phyloP scores from a whole-genome alignment of 2,888 invertebrate genomes.

The Philaethria dido region DNA sequence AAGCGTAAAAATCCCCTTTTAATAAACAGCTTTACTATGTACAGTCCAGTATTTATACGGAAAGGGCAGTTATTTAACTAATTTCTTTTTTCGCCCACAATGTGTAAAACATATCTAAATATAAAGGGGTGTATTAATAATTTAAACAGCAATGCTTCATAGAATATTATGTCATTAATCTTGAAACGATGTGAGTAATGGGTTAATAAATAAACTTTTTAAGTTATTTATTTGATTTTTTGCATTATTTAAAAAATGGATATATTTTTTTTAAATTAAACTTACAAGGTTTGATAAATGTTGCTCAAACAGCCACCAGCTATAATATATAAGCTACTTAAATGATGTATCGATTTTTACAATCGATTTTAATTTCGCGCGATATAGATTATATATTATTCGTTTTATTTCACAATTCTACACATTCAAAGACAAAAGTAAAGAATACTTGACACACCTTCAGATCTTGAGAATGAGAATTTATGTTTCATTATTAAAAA shows the following conservation, averaged over 20 bases:
- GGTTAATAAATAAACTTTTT: background rate
- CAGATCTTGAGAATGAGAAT: background rate
- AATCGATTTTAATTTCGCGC: background rate
- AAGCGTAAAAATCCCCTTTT: too few species aligned
- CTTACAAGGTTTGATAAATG: background rate
- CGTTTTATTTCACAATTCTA: background rate
- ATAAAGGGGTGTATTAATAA: background rate
- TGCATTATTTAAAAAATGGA: background rate
- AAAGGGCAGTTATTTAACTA: background rate
- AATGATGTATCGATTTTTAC: conserved; percentile 2
- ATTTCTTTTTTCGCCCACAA: background rate
- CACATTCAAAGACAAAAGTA: background rate
- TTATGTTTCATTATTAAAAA: background rate
- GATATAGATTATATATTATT: too few species aligned
- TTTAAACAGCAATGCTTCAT: background rate
- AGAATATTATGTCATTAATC: background rate
- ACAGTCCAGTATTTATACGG: background rate
- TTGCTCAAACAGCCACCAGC: background rate
- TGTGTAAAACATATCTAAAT: background rate
- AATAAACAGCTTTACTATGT: background rate
- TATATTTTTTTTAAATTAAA: conserved; percentile 12
- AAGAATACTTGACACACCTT: background rate
- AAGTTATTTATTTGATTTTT: background rate
- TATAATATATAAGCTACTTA: background rate
- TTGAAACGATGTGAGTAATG: background rate